Evolutionary conservation across 2,113 vertebrate genomes (phyloP).

Genomic region (Sorex araneus): DNA sequence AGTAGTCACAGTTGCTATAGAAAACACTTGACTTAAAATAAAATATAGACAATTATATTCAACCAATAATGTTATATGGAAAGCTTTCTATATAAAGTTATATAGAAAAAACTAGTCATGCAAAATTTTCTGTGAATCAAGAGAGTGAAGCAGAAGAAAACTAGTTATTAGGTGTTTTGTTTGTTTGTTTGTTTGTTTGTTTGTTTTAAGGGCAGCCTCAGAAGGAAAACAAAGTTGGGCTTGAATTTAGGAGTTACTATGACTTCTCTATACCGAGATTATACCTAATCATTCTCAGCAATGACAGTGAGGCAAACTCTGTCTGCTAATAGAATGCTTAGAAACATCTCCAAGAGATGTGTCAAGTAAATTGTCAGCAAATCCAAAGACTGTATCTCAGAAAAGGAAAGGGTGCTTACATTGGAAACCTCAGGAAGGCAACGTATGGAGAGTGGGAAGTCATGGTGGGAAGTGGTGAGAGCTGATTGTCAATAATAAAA

Average conservation of each 20-base stretch:
- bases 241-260: background rate
- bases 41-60: background rate
- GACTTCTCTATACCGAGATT: background rate
- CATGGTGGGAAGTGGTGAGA: background rate
- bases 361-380: constrained; percentile 36
- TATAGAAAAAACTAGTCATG: background rate
- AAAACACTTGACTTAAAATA: background rate
- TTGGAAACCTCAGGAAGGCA: constrained; percentile 12
- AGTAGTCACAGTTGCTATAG: background rate
- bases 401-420: background rate
- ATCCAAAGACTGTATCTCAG: background rate
- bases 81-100: too few species aligned
- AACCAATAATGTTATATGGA: too few species aligned
- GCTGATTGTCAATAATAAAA: background rate
- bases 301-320: background rate
- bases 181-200: background rate
- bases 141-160: background rate
- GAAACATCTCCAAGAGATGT: background rate
- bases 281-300: background rate
- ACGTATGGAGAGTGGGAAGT: background rate
- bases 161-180: too few species aligned
- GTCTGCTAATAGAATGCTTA: background rate
- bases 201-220: background rate
- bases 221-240: background rate
- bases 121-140: background rate